Conservation (phyloP, 1,140 invertebrate genomes). For the silkworm (Bombyx mori) region DNA sequence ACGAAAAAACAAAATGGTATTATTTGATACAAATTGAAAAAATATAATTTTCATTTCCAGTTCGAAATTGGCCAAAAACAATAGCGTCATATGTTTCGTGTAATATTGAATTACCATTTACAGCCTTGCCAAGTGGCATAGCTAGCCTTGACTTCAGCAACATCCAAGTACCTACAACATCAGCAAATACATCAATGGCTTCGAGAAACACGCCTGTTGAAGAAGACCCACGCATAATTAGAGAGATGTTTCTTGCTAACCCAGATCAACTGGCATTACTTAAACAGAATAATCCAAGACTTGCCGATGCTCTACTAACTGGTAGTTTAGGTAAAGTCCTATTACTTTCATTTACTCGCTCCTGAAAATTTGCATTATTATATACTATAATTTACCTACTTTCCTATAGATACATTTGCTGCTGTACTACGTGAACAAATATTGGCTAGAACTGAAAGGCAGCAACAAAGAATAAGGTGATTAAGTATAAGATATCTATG, state of each 20-base stretch:
- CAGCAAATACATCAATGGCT: conserved; percentile 49
- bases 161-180: conserved; percentile 81
- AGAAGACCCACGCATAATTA: conserved; percentile 90
- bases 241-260: conserved; percentile 92
- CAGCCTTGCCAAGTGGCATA: conserved; percentile 51
- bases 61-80: background rate
- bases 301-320: conserved; percentile 91
- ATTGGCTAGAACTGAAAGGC: conserved; percentile 80
- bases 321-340: conserved; percentile 80
- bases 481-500: conserved; percentile 5
- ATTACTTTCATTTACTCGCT: background rate
- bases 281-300: conserved; percentile 93
- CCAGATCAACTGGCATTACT: conserved; percentile 92
- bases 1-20: conserved; percentile 9
- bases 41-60: conserved; percentile 6
- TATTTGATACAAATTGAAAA: conserved; percentile 7
- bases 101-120: conserved; percentile 20
- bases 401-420: conserved; percentile 80
- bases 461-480: conserved; percentile 81
- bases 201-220: conserved; percentile 71
- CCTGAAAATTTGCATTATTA: background rate
- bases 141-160: conserved; percentile 84
- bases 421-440: conserved; percentile 87
- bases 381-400: conserved; percentile 21
- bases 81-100: too few relatives aligned